Percentiles rank a stretch among this genome's conserved stretches.
Evolutionary conservation across 2,113 vertebrate species (phyloP).

Genomic region (Clarias batrachus): DNA sequence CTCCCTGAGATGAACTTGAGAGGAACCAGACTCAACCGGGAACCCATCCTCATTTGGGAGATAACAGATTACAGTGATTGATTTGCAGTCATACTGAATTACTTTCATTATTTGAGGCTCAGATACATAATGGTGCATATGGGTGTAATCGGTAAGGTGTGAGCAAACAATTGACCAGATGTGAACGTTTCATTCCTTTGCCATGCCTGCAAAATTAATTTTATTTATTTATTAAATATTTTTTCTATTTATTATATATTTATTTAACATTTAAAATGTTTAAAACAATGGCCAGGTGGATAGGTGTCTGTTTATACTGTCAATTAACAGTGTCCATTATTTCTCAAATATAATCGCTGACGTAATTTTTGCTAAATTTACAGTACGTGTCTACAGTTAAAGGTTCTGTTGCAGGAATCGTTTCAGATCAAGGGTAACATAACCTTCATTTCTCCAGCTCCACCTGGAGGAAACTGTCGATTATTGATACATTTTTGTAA

Average conservation of each 20-base stretch:
- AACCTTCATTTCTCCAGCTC: not conserved
- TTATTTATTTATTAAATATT: no score
- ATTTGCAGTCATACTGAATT: no score
- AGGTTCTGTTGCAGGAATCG: not conserved
- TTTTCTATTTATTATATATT: no score
- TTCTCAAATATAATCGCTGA: not conserved
- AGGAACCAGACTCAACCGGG: no score
- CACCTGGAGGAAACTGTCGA: not conserved
- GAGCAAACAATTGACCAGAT: not conserved
- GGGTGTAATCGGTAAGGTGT: not conserved
- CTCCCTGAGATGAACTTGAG: no score
- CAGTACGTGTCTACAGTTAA: not conserved
- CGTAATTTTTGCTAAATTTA: not conserved
- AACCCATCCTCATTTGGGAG: no score
- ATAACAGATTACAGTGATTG: no score
- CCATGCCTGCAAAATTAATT: not conserved
- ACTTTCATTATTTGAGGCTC: no score
- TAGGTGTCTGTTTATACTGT: not conserved
- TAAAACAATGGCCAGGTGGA: not conserved
- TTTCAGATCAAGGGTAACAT: not conserved
- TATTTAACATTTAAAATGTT: not conserved
- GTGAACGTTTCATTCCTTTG: not conserved
- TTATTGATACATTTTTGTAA: not conserved
- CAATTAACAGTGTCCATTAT: not conserved
- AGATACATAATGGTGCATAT: not conserved